Percentiles rank a stretch among this genome's conserved stretches.
These are phyloP conservation scores for Cotesia congregata DNA, from an alignment of 2,888 invertebrate genomes.

Conservation along the genomic window DNA sequence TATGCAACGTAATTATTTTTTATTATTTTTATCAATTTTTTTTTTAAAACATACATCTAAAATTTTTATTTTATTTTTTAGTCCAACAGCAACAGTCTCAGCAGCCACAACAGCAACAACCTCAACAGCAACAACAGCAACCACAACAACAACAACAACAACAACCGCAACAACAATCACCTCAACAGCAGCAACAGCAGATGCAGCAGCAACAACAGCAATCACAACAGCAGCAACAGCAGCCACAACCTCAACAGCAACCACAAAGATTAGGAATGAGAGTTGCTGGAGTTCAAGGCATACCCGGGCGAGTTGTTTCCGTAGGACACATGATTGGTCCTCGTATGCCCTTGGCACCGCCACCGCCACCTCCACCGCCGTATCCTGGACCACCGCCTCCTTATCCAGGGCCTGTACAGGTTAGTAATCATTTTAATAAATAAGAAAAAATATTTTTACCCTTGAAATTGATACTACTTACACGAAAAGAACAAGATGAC, in stretches of 20 bases:
- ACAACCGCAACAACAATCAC: constrained; percentile 52
- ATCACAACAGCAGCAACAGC: not conserved
- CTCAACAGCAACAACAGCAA: not conserved
- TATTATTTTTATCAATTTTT: not conserved
- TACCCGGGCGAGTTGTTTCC: constrained; percentile 67
- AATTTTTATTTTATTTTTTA: constrained; percentile 13
- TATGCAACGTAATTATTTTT: constrained; percentile 61
- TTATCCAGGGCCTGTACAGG: constrained; percentile 75
- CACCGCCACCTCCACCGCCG: constrained; percentile 81
- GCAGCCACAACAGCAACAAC: not conserved
- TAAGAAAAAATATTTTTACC: constrained; percentile 38
- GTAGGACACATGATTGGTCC: constrained; percentile 68
- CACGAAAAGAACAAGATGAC: too few relatives aligned
- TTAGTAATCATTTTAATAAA: constrained; percentile 52
- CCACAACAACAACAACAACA: not conserved
- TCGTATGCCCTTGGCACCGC: constrained; percentile 68
- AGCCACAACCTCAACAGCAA: constrained; percentile 41
- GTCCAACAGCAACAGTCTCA: constrained; percentile 25
- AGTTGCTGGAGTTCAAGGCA: constrained; percentile 64
- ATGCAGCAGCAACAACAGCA: not conserved
- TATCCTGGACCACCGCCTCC: constrained; percentile 82
- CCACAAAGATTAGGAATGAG: constrained; percentile 66
- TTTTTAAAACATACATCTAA: not conserved
- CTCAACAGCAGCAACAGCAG: not conserved
- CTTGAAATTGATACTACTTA: constrained; percentile 69